Percentiles rank a stretch among this genome's conserved stretches.
Evolutionary conservation across 2,888 invertebrate genomes (phyloP).

Genomic region (Diaprepes abbreviatus): DNA sequence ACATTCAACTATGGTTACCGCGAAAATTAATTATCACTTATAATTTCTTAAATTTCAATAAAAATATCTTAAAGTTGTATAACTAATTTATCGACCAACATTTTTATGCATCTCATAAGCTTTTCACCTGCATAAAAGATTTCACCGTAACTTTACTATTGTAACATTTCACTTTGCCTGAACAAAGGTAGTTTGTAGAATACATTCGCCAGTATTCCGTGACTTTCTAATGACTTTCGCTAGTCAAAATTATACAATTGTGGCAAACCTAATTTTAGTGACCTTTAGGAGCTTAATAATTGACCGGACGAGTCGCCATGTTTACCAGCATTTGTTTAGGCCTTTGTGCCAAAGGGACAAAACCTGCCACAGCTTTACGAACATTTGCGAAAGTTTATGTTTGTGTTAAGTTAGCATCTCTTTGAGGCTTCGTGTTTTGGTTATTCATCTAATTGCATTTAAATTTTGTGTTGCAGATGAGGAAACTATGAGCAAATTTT

Average conservation of each 20-base stretch:
- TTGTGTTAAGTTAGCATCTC: conserved; percentile 1
- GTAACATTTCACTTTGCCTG: neutral
- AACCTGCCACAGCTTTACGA: neutral
- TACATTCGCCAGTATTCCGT: conserved; percentile 1
- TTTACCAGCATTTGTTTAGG: conserved; percentile 25
- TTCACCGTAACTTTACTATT: too few relatives aligned
- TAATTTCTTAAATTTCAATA: too few relatives aligned
- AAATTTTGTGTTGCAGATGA: neutral
- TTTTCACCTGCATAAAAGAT: too few relatives aligned
- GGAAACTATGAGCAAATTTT: neutral
- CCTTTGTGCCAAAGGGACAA: conserved; percentile 28
- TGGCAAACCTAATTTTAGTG: conserved; percentile 3
- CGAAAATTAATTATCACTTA: too few relatives aligned
- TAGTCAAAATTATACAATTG: conserved; percentile 1
- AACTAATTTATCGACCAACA: too few relatives aligned
- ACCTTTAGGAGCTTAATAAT: conserved; percentile 9
- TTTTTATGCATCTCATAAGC: too few relatives aligned
- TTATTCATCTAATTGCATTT: conserved; percentile 7
- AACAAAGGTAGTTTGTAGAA: conserved; percentile 1
- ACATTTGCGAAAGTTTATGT: conserved; percentile 7
- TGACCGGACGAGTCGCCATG: conserved; percentile 11
- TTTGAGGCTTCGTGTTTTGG: neutral
- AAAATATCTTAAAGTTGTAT: too few relatives aligned
- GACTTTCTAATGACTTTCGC: conserved; percentile 4
- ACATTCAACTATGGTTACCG: too few relatives aligned